Evolutionary conservation across 2,888 invertebrate genomes (phyloP).

Genomic region (Bhutanitis thaidina): DNA sequence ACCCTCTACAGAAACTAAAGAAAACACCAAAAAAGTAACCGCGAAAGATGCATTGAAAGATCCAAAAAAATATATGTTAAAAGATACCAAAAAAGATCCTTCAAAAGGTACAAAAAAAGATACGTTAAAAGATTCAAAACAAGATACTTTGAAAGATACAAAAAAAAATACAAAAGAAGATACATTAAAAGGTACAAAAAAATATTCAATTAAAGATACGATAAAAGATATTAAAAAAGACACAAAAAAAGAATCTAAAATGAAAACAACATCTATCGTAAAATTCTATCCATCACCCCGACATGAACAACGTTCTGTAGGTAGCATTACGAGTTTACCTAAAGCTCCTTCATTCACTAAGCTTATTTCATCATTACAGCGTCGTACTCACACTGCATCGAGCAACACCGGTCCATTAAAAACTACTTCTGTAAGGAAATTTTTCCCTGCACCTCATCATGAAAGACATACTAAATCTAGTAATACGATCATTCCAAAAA

Average conservation of each 20-base stretch:
- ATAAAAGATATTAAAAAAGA: not conserved
- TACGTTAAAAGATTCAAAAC: too few species aligned
- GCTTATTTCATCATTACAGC: not conserved
- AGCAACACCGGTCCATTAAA: not conserved
- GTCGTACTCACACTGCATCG: not conserved
- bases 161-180: too few species aligned
- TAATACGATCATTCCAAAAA: constrained; percentile 1
- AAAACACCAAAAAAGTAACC: not conserved
- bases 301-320: not conserved
- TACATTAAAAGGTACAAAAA: too few species aligned
- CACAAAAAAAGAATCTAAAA: not conserved
- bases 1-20: not conserved
- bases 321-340: not conserved
- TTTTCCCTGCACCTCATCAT: not conserved
- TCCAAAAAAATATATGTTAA: too few species aligned
- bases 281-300: constrained; percentile 2
- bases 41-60: too few species aligned
- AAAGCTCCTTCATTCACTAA: not conserved
- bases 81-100: too few species aligned
- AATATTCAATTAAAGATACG: too few species aligned
- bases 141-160: too few species aligned
- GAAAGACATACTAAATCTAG: not conserved
- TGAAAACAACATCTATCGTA: not conserved
- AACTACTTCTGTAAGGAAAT: constrained; percentile 2
- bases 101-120: too few species aligned